phyloP scores from a whole-genome alignment of 2,797 vertebrate species.

The Orientallactaga sibirica region DNA sequence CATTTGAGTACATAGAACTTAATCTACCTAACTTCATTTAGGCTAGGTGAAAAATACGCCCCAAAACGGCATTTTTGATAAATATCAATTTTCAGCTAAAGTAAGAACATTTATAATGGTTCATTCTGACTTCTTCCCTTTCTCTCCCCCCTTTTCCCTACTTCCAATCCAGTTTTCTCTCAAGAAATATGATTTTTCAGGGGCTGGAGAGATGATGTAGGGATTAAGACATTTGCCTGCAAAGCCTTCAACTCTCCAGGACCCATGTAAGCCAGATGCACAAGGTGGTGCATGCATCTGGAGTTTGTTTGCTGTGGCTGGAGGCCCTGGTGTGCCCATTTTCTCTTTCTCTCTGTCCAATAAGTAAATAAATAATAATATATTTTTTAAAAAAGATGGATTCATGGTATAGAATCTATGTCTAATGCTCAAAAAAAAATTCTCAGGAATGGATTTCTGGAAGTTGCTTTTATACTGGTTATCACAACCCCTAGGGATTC shows the following conservation, averaged over 20 bases:
- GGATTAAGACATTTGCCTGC: too few species aligned
- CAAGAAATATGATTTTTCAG: background rate
- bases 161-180: background rate
- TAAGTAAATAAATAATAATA: too few species aligned
- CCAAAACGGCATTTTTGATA: constrained; percentile 41
- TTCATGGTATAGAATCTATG: background rate
- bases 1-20: constrained; percentile 43
- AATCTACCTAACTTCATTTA: background rate
- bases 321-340: too few species aligned
- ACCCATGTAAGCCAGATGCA: too few species aligned
- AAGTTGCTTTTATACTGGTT: constrained; percentile 23
- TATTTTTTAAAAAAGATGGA: too few species aligned
- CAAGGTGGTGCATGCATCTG: too few species aligned
- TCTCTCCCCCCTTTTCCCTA: too few species aligned
- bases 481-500: background rate
- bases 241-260: too few species aligned
- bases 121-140: background rate
- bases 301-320: too few species aligned
- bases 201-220: too few species aligned
- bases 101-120: background rate
- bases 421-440: background rate
- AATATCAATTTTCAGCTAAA: constrained; percentile 54
- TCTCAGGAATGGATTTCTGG: constrained; percentile 50
- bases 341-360: too few species aligned
- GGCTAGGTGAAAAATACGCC: constrained; percentile 43